Percentiles rank a stretch among this genome's conserved stretches.
Conservation (phyloP, 2,113 vertebrate species). For the Sylvietta virens region DNA sequence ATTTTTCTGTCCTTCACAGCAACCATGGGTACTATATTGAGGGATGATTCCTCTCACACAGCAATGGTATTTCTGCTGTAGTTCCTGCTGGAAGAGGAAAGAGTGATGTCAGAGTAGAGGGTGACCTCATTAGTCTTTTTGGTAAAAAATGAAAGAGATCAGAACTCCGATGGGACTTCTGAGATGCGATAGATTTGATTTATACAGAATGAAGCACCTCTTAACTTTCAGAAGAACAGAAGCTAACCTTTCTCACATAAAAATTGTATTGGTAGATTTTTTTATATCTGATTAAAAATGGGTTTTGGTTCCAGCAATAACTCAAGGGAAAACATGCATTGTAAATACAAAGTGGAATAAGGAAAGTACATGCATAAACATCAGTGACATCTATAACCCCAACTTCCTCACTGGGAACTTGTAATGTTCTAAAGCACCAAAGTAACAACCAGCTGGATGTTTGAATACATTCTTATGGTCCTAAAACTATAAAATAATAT, state of each 20-base stretch:
- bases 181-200: background rate
- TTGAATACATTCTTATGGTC: background rate
- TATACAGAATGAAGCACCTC: background rate
- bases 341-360: background rate
- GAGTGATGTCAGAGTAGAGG: background rate
- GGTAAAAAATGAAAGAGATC: background rate
- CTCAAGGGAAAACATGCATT: background rate
- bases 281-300: background rate
- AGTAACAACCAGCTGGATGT: background rate
- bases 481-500: background rate
- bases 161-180: background rate
- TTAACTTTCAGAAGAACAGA: background rate
- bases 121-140: background rate
- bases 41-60: background rate
- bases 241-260: background rate
- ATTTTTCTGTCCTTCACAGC: background rate
- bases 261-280: background rate
- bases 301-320: background rate
- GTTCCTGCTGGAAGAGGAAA: background rate
- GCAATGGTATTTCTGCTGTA: background rate
- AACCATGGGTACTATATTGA: accelerated
- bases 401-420: background rate
- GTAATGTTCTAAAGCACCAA: background rate
- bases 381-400: background rate
- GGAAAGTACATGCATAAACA: background rate